These are phyloP conservation scores for Drosophila funebris DNA, from an alignment of 1,140 invertebrate genomes.

Conservation along the genomic window DNA sequence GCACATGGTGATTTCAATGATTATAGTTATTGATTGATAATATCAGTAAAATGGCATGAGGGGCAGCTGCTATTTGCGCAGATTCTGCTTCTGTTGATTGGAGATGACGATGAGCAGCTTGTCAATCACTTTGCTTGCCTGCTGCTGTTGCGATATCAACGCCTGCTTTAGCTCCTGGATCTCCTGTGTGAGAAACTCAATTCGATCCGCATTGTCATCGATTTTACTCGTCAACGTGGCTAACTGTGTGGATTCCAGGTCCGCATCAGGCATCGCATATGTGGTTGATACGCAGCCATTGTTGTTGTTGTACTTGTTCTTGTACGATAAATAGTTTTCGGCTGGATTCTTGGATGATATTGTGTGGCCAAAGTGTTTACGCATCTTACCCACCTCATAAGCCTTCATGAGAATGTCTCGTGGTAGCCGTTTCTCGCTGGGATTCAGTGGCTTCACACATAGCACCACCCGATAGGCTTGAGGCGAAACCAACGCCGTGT, in stretches of 20 bases:
- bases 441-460: constrained; percentile 91
- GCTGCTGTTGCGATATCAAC: constrained; percentile 83
- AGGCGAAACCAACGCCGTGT: constrained; percentile 89
- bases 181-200: constrained; percentile 86
- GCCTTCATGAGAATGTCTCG: constrained; percentile 90
- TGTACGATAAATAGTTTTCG: constrained; percentile 85
- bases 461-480: constrained; percentile 90
- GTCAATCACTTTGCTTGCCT: constrained; percentile 83
- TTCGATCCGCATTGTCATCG: constrained; percentile 86
- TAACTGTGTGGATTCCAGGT: constrained; percentile 81
- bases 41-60: constrained; percentile 56
- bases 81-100: constrained; percentile 82
- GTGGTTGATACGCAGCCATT: constrained; percentile 84
- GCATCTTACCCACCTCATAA: constrained; percentile 89
- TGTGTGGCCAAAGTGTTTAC: constrained; percentile 88
- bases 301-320: constrained; percentile 87
- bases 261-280: constrained; percentile 83
- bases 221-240: constrained; percentile 86
- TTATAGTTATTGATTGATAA: constrained; percentile 32
- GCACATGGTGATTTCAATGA: constrained; percentile 26
- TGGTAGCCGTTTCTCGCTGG: constrained; percentile 90
- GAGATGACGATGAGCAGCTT: constrained; percentile 82
- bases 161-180: constrained; percentile 87
- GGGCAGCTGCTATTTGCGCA: constrained; percentile 67
- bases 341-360: constrained; percentile 86